Evolutionary conservation across 2,888 invertebrate genomes (phyloP), one percentile per base, ranked within the genome.

Genomic region (Parasteatoda lunata): DNA sequence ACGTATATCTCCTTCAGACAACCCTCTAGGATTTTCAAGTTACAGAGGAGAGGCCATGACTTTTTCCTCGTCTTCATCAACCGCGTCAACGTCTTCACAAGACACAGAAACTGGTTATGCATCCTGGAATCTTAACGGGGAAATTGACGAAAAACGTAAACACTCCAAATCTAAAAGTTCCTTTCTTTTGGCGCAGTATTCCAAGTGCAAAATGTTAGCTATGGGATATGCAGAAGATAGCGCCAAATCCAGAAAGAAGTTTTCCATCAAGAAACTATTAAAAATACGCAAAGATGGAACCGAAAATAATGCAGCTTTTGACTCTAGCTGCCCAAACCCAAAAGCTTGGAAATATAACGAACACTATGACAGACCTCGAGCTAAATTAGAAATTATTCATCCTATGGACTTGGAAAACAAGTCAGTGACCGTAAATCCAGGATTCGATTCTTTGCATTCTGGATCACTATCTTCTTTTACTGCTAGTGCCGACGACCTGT

Each of bases 371-470:
- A 81, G 83, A 64, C 94, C 94, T 6, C 96, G 95, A 91, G 95
- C 95, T 3, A 94, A 96, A 15, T 93, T 96, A 48, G 96, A 97
- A 88, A 97, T 97, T 90, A 96, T 97, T 89, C 97, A 97, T 93
- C 97, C 97, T 13, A 93, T 96, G 90, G 97, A 97, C 91, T 93
- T 97, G 87, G 89, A 82, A 77, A 87, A 84, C 54, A 88, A 86
- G 66, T 78, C 78, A 5, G 78, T 88, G n/a, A 88, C 88, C n/a
- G 83, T 88, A n/a, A 88, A 88, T 64, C 88, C 88, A 45, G 88
- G 88, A 48, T 88, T 88, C 54, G 88, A 88, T 64, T 81, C 83
- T n/a, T 11, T 79, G 65, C 69, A 81, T 15, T 65, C 88, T n/a
- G 68, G 77, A 30, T 76, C 78, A 3, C 59, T 81, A 59, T 76